Conservation (phyloP, 2,888 invertebrate genomes). For the Cabera pusaria region DNA sequence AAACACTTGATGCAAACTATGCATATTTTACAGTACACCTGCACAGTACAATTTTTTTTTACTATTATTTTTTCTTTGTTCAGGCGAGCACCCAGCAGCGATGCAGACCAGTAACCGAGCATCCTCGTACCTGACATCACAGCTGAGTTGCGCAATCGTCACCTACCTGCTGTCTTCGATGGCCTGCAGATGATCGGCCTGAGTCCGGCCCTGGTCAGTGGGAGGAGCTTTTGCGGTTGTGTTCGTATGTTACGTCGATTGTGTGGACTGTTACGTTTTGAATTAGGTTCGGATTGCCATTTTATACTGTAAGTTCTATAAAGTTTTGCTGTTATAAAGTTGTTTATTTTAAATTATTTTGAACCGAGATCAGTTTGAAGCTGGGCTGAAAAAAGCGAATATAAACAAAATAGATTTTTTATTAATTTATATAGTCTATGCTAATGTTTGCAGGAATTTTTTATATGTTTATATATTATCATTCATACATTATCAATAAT, state of each 20-base stretch:
- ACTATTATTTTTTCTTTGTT: not conserved
- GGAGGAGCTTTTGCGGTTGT: slow-evolving; percentile 29
- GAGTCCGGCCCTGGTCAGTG: slow-evolving; percentile 17
- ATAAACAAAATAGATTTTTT: too few species aligned
- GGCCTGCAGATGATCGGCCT: slow-evolving; percentile 76
- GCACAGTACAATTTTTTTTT: too few species aligned
- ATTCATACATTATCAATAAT: too few species aligned
- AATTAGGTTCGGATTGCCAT: not conserved
- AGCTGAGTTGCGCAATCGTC: slow-evolving; percentile 69
- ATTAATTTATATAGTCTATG: too few species aligned
- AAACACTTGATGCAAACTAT: too few species aligned
- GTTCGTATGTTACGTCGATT: not conserved
- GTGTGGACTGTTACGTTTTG: slow-evolving; percentile 3
- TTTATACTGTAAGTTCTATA: not conserved
- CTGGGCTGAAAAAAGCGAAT: too few species aligned
- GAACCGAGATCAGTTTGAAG: too few species aligned
- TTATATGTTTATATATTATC: too few species aligned
- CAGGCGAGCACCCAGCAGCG: slow-evolving; percentile 93
- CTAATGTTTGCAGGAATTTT: too few species aligned
- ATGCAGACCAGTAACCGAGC: slow-evolving; percentile 90
- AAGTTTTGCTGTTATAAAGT: too few species aligned
- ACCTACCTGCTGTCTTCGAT: slow-evolving; percentile 72
- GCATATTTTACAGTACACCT: too few species aligned
- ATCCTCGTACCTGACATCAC: slow-evolving; percentile 74
- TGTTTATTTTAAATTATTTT: too few species aligned